Conservation (phyloP, 2,888 invertebrate species). For the Zygaena filipendulae region DNA sequence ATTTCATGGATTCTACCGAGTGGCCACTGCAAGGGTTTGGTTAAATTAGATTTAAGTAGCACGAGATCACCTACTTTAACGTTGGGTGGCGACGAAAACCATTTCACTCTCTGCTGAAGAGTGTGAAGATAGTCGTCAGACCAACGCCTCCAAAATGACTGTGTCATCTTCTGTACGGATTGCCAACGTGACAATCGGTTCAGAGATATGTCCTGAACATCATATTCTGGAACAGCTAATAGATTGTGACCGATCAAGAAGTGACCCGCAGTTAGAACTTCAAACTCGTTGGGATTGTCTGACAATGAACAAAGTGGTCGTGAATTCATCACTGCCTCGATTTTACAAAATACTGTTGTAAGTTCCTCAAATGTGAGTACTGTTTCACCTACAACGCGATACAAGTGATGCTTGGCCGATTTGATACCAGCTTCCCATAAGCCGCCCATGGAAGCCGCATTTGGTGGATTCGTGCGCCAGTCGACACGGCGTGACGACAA, state of each 20-base stretch:
- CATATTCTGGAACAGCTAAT: conserved; percentile 5
- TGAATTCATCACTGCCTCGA: conserved; percentile 7
- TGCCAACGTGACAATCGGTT: conserved; percentile 3
- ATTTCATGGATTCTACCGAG: conserved; percentile 5
- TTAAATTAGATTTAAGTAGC: conserved; percentile 3
- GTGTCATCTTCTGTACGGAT: conserved; percentile 2
- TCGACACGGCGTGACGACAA: too few species aligned
- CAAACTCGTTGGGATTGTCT: conserved; percentile 8
- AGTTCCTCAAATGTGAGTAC: conserved; percentile 5
- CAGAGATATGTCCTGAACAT: conserved; percentile 1
- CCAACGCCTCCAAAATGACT: conserved; percentile 13
- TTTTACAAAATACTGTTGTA: conserved; percentile 2
- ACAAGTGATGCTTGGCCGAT: conserved; percentile 3
- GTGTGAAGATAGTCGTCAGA: conserved; percentile 6
- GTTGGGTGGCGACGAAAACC: conserved; percentile 1
- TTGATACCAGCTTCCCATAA: conserved; percentile 7
- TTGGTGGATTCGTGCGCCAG: conserved; percentile 4
- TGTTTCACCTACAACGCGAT: not conserved
- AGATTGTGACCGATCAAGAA: conserved; percentile 7
- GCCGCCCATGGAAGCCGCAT: conserved; percentile 3
- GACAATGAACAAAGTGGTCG: conserved; percentile 5
- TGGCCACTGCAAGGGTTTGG: conserved; percentile 6
- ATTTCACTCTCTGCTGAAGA: conserved; percentile 5
- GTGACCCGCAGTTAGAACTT: conserved; percentile 11
- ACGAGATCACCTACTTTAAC: conserved; percentile 9